Evolutionary conservation across 2,888 invertebrate species (phyloP).

Genomic region (Folsomia manolachei): DNA sequence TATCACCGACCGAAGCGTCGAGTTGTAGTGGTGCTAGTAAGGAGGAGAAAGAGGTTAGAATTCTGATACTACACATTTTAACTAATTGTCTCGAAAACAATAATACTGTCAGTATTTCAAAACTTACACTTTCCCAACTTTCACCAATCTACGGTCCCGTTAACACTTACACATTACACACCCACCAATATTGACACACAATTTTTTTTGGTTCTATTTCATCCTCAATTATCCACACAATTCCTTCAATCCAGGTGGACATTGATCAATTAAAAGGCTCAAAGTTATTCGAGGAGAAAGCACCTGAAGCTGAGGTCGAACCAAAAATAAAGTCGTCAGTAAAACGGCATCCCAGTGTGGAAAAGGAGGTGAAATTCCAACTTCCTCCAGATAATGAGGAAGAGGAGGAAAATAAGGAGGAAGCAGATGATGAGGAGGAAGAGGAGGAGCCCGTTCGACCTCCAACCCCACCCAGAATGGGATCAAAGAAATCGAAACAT

Average conservation of each 20-base stretch:
- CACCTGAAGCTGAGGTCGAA: background rate
- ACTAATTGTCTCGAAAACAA: background rate
- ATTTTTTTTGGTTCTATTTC: no score
- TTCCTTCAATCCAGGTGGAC: background rate
- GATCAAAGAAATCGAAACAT: constrained; percentile 44
- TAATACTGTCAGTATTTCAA: background rate
- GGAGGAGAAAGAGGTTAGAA: constrained; percentile 18
- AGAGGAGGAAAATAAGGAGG: constrained; percentile 52
- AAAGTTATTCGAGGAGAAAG: background rate
- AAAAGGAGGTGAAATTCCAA: constrained; percentile 45
- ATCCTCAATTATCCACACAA: no score
- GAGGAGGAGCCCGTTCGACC: constrained; percentile 52
- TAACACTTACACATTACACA: background rate
- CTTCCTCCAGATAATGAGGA: constrained; percentile 45
- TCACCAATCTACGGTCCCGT: background rate
- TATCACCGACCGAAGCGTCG: background rate
- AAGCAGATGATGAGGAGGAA: constrained; percentile 50
- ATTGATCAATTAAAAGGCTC: background rate
- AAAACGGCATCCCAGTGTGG: constrained; percentile 3
- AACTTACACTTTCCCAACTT: background rate
- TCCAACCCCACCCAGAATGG: constrained; percentile 53
- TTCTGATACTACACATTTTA: background rate
- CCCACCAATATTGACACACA: no score
- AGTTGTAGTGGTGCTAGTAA: background rate
- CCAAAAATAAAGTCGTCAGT: background rate